These are phyloP conservation scores for Smutsia temminckii DNA, from an alignment of 2,797 vertebrate species.

Conservation along the genomic window DNA sequence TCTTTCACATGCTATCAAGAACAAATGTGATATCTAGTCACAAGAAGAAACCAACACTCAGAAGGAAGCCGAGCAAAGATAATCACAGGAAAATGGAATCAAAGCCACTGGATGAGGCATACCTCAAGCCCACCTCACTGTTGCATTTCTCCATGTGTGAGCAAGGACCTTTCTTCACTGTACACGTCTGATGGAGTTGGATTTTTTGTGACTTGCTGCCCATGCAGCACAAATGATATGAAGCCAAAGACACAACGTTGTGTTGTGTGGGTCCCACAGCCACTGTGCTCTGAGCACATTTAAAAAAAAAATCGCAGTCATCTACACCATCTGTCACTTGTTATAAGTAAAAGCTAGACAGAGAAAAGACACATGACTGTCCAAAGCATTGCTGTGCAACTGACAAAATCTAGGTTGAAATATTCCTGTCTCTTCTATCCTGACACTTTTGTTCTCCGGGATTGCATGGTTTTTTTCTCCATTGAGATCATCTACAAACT, in stretches of 20 bases:
- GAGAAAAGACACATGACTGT: slow-evolving; percentile 53
- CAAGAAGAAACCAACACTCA: slow-evolving; percentile 19
- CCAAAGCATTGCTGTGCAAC: slow-evolving; percentile 2
- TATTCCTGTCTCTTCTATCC: slow-evolving; percentile 12
- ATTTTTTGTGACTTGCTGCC: not conserved
- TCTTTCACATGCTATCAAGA: not conserved
- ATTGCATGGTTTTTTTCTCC: slow-evolving; percentile 35
- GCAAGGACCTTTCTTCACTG: not conserved
- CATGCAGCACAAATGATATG: not conserved
- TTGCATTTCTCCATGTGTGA: not conserved
- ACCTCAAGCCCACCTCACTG: not conserved
- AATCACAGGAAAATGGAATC: slow-evolving; percentile 27
- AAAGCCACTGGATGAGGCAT: not conserved
- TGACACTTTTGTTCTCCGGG: slow-evolving; percentile 37
- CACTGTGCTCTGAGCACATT: not conserved
- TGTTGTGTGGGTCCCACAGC: not conserved
- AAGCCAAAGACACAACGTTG: slow-evolving; percentile 17
- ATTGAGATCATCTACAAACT: slow-evolving; percentile 66
- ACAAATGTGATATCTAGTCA: not conserved
- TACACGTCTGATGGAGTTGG: not conserved
- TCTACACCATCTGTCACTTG: slow-evolving; percentile 55
- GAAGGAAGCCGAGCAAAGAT: not conserved
- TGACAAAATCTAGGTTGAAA: slow-evolving; percentile 61
- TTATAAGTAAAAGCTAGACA: slow-evolving; percentile 66
- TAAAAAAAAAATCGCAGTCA: slow-evolving; percentile 14